Conservation (phyloP, 2,113 vertebrate species). For the Petrocephalus microphthalmus region DNA sequence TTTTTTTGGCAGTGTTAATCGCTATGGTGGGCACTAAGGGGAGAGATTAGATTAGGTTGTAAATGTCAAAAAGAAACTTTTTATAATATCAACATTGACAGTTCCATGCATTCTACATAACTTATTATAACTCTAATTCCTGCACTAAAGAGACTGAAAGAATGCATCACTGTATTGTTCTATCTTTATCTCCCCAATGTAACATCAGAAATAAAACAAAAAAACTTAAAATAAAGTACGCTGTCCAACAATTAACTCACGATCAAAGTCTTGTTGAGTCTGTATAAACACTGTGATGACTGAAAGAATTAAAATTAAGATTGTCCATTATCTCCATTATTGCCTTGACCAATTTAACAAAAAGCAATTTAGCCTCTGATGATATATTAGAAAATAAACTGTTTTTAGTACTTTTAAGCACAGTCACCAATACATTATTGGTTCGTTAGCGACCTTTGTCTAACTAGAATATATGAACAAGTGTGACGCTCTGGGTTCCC, state of each 20-base stretch:
- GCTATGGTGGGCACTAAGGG: conserved; percentile 1
- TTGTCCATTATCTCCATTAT: not conserved
- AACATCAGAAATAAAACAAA: conserved; percentile 59
- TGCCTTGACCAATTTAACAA: not conserved
- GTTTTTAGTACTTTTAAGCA: not conserved
- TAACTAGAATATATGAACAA: not conserved
- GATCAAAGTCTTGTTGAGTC: conserved; percentile 21
- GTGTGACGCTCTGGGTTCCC: not conserved
- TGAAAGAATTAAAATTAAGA: not conserved
- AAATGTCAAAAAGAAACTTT: conserved; percentile 32
- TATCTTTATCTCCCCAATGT: conserved; percentile 59
- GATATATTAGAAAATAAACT: not conserved
- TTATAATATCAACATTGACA: conserved; percentile 21
- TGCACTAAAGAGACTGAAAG: conserved; percentile 31
- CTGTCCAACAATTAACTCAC: not conserved
- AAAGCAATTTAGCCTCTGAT: not conserved
- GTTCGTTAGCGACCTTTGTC: not conserved
- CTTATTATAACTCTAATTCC: conserved; percentile 28
- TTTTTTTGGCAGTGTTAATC: conserved; percentile 19
- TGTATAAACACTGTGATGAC: conserved; percentile 6
- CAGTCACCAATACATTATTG: not conserved
- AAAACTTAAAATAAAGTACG: conserved; percentile 32
- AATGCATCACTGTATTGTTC: conserved; percentile 47
- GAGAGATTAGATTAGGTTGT: conserved; percentile 40
- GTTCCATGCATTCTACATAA: not conserved